Evolutionary conservation across 2,888 invertebrate genomes (phyloP).

Genomic region (Himalopsyche kuldschensis): DNA sequence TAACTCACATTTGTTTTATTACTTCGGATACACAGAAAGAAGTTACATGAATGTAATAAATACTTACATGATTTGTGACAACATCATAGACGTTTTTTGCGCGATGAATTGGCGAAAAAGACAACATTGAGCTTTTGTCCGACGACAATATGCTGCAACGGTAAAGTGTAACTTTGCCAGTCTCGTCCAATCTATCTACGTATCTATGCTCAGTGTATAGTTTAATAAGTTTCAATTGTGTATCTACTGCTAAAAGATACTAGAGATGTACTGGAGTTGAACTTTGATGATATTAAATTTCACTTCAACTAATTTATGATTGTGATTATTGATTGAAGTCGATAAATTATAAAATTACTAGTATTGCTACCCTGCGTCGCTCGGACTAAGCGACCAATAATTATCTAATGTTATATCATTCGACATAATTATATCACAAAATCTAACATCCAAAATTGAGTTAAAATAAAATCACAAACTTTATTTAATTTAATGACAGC

Average conservation of each 20-base stretch:
- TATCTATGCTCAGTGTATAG: background rate
- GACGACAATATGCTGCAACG: slow-evolving; percentile 15
- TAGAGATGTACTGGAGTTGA: background rate
- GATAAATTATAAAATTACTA: too few relatives aligned
- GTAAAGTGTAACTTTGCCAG: slow-evolving; percentile 14
- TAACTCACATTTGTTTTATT: background rate
- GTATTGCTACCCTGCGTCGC: too few relatives aligned
- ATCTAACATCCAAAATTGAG: too few relatives aligned
- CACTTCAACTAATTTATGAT: too few relatives aligned
- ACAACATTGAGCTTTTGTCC: background rate
- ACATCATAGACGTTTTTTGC: background rate
- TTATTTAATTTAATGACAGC: too few relatives aligned
- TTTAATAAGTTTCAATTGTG: background rate
- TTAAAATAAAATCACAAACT: too few relatives aligned
- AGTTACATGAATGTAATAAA: background rate
- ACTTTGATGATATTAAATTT: background rate
- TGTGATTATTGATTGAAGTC: too few relatives aligned
- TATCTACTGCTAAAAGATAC: background rate
- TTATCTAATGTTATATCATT: too few relatives aligned
- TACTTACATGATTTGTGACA: background rate
- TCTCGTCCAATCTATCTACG: background rate
- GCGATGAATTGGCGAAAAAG: background rate
- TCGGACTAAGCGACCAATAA: too few relatives aligned
- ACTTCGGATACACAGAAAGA: background rate
- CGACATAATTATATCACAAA: too few relatives aligned